These are phyloP conservation scores for Chrosomus eos DNA, from an alignment of 2,797 vertebrate genomes.

Conservation along the genomic window DNA sequence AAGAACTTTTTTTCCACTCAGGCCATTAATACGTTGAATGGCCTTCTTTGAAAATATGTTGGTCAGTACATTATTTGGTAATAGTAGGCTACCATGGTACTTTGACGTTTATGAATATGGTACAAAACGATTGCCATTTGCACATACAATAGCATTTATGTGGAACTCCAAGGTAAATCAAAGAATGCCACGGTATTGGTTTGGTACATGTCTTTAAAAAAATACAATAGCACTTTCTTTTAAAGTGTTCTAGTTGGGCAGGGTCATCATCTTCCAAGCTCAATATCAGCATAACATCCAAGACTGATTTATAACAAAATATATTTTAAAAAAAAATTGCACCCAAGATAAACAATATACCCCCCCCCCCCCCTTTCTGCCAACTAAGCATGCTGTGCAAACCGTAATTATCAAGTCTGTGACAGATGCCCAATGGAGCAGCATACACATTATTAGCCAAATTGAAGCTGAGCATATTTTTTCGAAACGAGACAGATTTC, in stretches of 20 bases:
- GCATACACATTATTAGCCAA: constrained; percentile 39
- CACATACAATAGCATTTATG: neutral
- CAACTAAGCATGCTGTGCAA: constrained; percentile 15
- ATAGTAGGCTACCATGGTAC: neutral
- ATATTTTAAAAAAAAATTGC: neutral
- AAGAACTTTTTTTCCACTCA: too few relatives aligned
- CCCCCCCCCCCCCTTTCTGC: constrained; percentile 1
- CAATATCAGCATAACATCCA: neutral
- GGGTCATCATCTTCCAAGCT: constrained; percentile 23
- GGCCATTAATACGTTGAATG: neutral
- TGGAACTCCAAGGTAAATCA: neutral
- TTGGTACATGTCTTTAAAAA: neutral
- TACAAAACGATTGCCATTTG: neutral
- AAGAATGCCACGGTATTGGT: neutral
- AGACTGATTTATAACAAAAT: constrained; percentile 1
- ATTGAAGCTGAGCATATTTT: constrained; percentile 31
- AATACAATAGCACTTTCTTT: constrained; percentile 13
- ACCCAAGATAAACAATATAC: constrained; percentile 16
- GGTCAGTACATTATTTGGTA: neutral
- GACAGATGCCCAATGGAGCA: constrained; percentile 35
- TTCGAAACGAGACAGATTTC: constrained; percentile 28
- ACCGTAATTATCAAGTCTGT: constrained; percentile 29
- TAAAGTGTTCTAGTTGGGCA: neutral
- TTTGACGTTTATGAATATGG: neutral
- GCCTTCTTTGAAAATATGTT: neutral